A percentile compares a stretch with the other conserved stretches of the same genome.
Conservation (phyloP, 2,113 vertebrate species). For the Pleuronectes platessa region DNA sequence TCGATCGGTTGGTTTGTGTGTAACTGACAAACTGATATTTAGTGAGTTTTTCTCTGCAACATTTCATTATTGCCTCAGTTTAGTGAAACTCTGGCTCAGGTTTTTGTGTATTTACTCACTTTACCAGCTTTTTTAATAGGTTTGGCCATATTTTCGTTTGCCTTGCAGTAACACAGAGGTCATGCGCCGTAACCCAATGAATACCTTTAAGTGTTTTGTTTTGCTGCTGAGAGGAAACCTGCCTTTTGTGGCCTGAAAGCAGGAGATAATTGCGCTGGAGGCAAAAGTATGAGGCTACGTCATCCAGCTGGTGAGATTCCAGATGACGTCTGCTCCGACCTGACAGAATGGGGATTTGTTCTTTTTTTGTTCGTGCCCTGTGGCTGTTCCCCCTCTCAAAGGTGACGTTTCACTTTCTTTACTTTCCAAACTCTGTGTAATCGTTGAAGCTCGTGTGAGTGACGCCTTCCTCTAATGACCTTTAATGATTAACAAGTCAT, state of each 20-base stretch:
- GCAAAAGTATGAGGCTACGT: not conserved
- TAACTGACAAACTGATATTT: not conserved
- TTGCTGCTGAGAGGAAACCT: too few species aligned
- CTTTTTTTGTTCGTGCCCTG: not conserved
- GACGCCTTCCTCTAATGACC: too few species aligned
- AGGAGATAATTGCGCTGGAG: not conserved
- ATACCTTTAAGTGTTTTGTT: too few species aligned
- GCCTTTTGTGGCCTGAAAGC: too few species aligned
- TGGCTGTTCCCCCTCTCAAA: not conserved
- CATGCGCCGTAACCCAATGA: too few species aligned
- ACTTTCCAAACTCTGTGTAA: too few species aligned
- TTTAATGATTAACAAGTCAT: too few species aligned
- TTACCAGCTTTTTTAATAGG: not conserved
- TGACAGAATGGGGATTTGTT: not conserved
- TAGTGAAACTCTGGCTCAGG: not conserved
- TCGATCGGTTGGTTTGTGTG: not conserved
- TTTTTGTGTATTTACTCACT: not conserved
- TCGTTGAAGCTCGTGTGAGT: too few species aligned
- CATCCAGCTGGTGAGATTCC: constrained; percentile 1
- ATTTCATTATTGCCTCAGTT: too few species aligned
- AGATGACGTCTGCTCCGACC: not conserved
- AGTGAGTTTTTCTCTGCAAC: too few species aligned
- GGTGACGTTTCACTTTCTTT: not conserved
- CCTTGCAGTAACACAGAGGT: not conserved
- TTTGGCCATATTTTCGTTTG: not conserved